Conservation (phyloP, 2,797 vertebrate species). For the Liasis olivaceus region DNA sequence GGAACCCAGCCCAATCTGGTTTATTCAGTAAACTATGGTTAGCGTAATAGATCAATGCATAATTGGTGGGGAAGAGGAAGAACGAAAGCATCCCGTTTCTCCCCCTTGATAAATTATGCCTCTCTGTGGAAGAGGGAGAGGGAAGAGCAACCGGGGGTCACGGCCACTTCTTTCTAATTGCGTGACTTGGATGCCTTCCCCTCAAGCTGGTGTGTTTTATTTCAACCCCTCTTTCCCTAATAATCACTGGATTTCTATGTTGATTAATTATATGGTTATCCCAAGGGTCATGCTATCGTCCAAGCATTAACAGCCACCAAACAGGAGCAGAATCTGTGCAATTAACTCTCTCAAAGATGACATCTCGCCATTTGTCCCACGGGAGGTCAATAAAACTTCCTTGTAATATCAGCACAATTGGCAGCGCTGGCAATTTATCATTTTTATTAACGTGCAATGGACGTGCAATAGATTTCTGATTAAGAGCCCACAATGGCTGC, state of each 20-base stretch:
- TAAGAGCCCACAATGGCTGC: background rate
- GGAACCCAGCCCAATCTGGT: background rate
- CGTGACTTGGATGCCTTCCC: slow-evolving; percentile 1
- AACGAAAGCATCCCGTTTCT: background rate
- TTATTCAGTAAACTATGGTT: background rate
- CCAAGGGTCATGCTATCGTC: background rate
- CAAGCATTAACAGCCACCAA: slow-evolving; percentile 40
- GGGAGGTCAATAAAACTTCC: slow-evolving; percentile 50
- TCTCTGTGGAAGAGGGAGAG: background rate
- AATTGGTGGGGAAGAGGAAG: background rate
- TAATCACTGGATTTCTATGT: slow-evolving; percentile 17
- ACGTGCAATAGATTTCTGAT: background rate
- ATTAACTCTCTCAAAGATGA: slow-evolving; percentile 55
- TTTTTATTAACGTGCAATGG: slow-evolving; percentile 47
- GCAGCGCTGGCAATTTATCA: slow-evolving; percentile 50
- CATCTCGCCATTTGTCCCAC: slow-evolving; percentile 49
- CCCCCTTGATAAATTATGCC: background rate
- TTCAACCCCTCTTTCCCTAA: background rate
- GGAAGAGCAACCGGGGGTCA: background rate
- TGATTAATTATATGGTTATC: slow-evolving; percentile 43
- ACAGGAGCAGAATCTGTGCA: slow-evolving; percentile 49
- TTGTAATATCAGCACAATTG: slow-evolving; percentile 45
- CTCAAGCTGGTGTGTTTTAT: background rate
- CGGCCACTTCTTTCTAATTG: slow-evolving; percentile 1
- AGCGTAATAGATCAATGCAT: background rate